Evolutionary conservation across 1,140 invertebrate species (phyloP).

Genomic region (Archivesica marissinica): DNA sequence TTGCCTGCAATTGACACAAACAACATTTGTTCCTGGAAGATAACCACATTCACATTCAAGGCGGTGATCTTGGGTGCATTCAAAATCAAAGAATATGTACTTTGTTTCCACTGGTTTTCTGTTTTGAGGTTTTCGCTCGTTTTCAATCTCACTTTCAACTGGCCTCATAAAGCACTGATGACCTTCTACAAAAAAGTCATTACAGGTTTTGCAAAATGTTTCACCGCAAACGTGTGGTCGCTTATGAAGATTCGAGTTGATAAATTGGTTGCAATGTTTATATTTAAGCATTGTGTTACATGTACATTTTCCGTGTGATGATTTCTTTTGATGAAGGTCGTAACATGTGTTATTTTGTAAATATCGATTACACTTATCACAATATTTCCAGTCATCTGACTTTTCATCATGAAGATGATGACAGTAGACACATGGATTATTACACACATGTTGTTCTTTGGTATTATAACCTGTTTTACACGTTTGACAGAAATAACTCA

Average conservation of each 20-base stretch:
- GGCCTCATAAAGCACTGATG: conserved; percentile 1
- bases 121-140: neutral
- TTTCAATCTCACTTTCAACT: neutral
- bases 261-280: neutral
- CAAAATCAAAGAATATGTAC: conserved; percentile 16
- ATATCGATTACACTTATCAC: too few species aligned
- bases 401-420: too few species aligned
- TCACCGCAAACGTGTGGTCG: conserved; percentile 4
- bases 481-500: too few species aligned
- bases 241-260: neutral
- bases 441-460: too few species aligned
- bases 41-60: neutral
- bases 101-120: conserved; percentile 6
- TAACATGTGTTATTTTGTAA: too few species aligned
- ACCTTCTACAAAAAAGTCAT: neutral
- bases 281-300: too few species aligned
- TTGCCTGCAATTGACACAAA: conserved; percentile 2
- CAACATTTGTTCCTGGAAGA: neutral
- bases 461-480: too few species aligned
- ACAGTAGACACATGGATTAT: too few species aligned
- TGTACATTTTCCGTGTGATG: too few species aligned
- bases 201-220: conserved; percentile 19
- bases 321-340: too few species aligned
- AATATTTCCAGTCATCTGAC: too few species aligned
- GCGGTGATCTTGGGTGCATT: conserved; percentile 20